A percentile compares a stretch with the other conserved stretches of the same genome.
Evolutionary conservation across 2,113 vertebrate genomes (phyloP).

Genomic region (Gavia stellata): DNA sequence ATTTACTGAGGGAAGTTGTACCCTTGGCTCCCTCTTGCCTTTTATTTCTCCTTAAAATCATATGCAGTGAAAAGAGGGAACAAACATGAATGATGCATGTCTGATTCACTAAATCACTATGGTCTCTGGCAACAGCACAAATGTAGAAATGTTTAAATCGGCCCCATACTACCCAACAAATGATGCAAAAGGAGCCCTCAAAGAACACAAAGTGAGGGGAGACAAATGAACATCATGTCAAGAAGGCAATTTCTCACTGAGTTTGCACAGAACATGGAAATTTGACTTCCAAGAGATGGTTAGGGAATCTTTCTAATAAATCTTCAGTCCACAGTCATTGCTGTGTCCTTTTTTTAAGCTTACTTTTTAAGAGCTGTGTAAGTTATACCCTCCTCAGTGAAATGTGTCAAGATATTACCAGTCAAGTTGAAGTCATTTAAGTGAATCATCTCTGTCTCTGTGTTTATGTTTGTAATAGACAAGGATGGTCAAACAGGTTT

Average conservation of each 20-base stretch:
- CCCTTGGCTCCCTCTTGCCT: not conserved
- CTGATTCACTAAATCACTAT: constrained; percentile 42
- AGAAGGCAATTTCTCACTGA: constrained; percentile 47
- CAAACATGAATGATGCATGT: constrained; percentile 39
- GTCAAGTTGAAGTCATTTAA: constrained; percentile 30
- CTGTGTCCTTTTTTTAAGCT: constrained; percentile 24
- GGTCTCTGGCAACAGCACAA: constrained; percentile 21
- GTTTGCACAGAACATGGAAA: constrained; percentile 45
- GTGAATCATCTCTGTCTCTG: not conserved
- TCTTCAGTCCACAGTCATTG: constrained; percentile 18
- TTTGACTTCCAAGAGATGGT: constrained; percentile 37
- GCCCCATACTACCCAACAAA: not conserved
- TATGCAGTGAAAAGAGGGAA: not conserved
- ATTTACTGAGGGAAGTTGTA: not conserved
- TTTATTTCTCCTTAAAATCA: constrained; percentile 51
- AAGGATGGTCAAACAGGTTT: not conserved
- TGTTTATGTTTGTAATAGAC: not conserved
- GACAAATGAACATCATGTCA: constrained; percentile 36
- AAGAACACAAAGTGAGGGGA: constrained; percentile 16
- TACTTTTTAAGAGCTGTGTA: constrained; percentile 6
- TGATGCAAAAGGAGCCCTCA: constrained; percentile 42
- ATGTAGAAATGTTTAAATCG: constrained; percentile 36
- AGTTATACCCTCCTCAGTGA: constrained; percentile 9
- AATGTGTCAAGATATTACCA: constrained; percentile 41
- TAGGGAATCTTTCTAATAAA: constrained; percentile 48